Percentiles rank a stretch among this genome's conserved stretches.
phyloP scores from a whole-genome alignment of 2,113 vertebrate species.

The Dasyprocta punctata region DNA sequence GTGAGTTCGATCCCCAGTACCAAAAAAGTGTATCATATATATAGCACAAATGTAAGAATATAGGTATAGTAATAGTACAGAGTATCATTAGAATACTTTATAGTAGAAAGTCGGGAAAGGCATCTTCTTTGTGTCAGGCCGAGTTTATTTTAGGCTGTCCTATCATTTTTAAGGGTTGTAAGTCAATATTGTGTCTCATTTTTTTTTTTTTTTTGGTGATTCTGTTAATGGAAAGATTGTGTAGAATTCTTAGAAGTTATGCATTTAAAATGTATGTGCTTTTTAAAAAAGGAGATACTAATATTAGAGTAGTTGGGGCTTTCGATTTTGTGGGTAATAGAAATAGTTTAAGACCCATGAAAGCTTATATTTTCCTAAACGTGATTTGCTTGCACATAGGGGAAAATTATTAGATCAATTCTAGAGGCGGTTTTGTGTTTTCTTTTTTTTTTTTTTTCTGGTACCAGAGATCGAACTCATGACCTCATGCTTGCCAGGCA shows the following conservation, averaged over 20 bases:
- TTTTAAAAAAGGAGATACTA: slow-evolving; percentile 3
- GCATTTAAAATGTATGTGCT: slow-evolving; percentile 18
- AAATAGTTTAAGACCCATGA: slow-evolving; percentile 39
- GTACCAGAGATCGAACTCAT: no score
- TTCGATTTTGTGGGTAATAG: not conserved
- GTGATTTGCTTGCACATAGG: slow-evolving; percentile 41
- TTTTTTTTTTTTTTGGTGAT: slow-evolving; percentile 41
- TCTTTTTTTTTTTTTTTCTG: no score
- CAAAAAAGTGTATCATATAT: no score
- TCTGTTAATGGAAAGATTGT: slow-evolving; percentile 22
- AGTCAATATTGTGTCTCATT: not conserved
- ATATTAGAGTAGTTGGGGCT: slow-evolving; percentile 48
- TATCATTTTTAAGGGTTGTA: slow-evolving; percentile 16
- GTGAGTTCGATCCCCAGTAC: no score
- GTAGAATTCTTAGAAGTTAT: not conserved
- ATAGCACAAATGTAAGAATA: not conserved
- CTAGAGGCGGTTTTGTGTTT: slow-evolving; percentile 1
- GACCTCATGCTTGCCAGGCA: no score
- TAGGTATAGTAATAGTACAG: not conserved
- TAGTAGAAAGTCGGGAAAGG: slow-evolving; percentile 37
- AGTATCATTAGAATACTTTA: slow-evolving; percentile 35
- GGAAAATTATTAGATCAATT: slow-evolving; percentile 42
- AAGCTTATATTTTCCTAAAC: slow-evolving; percentile 28
- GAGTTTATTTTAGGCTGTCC: not conserved
- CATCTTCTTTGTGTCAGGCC: not conserved